Base-by-base conservation (phyloP, 2,888 invertebrate genomes). In the Tachina fera region DNA sequence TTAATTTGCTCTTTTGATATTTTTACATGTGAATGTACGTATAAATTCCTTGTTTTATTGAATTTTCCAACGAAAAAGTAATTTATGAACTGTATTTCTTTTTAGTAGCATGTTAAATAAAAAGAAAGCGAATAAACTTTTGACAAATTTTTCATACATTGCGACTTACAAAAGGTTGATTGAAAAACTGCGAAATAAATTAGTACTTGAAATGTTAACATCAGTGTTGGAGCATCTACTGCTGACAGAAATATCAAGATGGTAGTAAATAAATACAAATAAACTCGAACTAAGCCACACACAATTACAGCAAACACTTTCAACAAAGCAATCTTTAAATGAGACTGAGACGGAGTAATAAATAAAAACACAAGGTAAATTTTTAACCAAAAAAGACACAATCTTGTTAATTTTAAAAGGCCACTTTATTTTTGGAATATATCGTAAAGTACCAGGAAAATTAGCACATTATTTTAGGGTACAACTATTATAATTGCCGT, bases 131-230 rank as follows among this genome's bases (percentile, higher is more conserved):
- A 68, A 56, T 56, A 63, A 83, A 70, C 53, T 86, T 84, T 71
- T 84, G 84, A 84, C 84, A 79, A 76, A 49, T 56, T 75, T 49
- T 60, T 31, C 51, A 3, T 61, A 71, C 31, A 71, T 71, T 16
- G 67, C 60, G 75, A 76, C 76, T 53, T 39, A 14, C 39, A 68
- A 39, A 65, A 51, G 19, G 39, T 31, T 10, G 43, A 61, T 51
- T 53, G n/a, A 39, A 14, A 39, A 45, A 58, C 49, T 75, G 70
- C 75, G 74, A 56, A 61, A 78, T 68, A 68, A 74, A 11, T 6
- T 68, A 56, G 43, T 53, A 61, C 70, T 70, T 83, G 49, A 49
- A 74, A 71, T 74, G 45, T 82, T 70, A 75, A 19, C 45, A 13
- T 60, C 58, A 71, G 68, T 72, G 74, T 60, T 70, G 58, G 77